Base-by-base conservation (phyloP, 2,888 invertebrate genomes). In the Athalia rosae region DNA sequence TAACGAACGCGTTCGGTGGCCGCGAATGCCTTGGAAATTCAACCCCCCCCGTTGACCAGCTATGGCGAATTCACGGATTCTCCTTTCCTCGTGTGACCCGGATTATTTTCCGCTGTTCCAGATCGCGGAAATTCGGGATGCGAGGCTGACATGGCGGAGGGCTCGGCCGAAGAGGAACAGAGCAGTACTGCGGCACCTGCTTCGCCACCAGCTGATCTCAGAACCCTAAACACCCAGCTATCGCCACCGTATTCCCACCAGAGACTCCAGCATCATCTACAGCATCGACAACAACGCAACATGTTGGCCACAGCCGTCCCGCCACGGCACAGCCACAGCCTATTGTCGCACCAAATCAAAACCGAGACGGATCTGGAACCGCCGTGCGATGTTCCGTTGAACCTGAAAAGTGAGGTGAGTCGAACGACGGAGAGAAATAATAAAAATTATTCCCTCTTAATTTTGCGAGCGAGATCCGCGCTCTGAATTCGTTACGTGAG, bases 121-220 rank as follows among this genome's bases (percentile, higher is more conserved):
- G 94, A 93, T 86, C 85, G 84, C 93, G 94, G 94, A 91, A 94
- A 85, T 83, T 88, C 94, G 93, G 94, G 94, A 94, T 95, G 94
- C 94, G 94, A 94, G 94, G 94, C 94, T 94, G 94, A 94, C 93
- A 95, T 95, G 95, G 93, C 94, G 92, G 95, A 95, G 92, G 95
- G 95, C 92, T 94, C 93, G 92, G 94, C 93, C 84, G 90, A 90
- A 87, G 90, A 90, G 88, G 90, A 91, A 91, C 90, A 92, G 90
- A 90, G 91, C 91, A 90, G 92, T 92, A 88, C 92, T 87, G 92
- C 92, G 87, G 92, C 92, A 82, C 90, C 91, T 83, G 89, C 89
- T 85, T 90, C 91, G 81, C 91, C 92, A 83, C 91, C 92, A 85
- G 90, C 91, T 87, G 87, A 90, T 86, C 88, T 89, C 80, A 89